phyloP scores from a whole-genome alignment of 2,113 vertebrate species.

The Pholis gunnellus region DNA sequence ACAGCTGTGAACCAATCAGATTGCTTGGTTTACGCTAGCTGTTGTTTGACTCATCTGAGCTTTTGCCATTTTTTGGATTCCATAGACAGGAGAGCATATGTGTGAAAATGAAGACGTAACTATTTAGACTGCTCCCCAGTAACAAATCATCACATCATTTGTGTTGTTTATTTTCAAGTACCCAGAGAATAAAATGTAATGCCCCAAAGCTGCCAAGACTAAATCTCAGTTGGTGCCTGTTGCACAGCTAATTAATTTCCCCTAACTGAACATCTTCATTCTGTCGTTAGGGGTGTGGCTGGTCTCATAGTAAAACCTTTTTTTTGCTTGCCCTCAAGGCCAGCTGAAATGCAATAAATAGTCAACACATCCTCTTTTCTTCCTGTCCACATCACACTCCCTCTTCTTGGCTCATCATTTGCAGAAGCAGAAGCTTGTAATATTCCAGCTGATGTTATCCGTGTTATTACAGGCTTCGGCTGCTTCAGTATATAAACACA shows the following conservation, averaged over 20 bases:
- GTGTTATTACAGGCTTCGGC: slow-evolving; percentile 41
- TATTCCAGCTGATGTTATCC: slow-evolving; percentile 71
- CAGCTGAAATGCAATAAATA: slow-evolving; percentile 60
- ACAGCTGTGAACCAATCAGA: too few relatives aligned
- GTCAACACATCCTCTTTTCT: slow-evolving; percentile 41
- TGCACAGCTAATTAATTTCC: slow-evolving; percentile 43
- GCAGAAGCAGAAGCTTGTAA: slow-evolving; percentile 57
- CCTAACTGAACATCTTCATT: slow-evolving; percentile 20
- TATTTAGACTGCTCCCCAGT: neutral
- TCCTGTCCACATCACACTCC: slow-evolving; percentile 16
- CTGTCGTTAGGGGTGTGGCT: slow-evolving; percentile 38
- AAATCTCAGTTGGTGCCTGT: slow-evolving; percentile 27
- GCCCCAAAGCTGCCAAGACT: slow-evolving; percentile 5
- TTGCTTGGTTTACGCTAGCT: too few relatives aligned
- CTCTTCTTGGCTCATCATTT: slow-evolving; percentile 55
- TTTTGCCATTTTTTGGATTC: too few relatives aligned
- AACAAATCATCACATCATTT: neutral
- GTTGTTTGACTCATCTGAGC: neutral
- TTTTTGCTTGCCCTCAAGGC: slow-evolving; percentile 39
- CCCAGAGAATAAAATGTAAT: neutral
- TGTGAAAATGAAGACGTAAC: neutral
- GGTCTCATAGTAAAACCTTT: slow-evolving; percentile 43
- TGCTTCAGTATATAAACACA: slow-evolving; percentile 60
- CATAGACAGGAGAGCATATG: neutral
- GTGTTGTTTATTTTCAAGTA: slow-evolving; percentile 20